Evolutionary conservation across 1,140 invertebrate species (phyloP), one percentile per base, ranked within the genome.

Genomic region (Lysiphlebus fabarum): DNA sequence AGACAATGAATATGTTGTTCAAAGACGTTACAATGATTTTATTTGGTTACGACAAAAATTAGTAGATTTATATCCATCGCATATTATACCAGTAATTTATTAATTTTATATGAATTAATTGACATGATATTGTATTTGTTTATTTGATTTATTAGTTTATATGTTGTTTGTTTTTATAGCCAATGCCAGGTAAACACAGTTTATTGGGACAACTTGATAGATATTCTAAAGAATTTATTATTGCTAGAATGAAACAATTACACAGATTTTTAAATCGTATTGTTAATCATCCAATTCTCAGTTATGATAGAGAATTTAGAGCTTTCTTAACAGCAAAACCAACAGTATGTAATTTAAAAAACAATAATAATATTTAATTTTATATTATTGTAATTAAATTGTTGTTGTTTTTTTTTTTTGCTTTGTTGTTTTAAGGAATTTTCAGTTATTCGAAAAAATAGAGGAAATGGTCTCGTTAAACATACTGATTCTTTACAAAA

Each of bases 1-100:
- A 44, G 82, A 85, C 61, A 82, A 77, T 53, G 88, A 90, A 66
- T 90, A 86, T 68, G 69, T 85, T 56, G 88, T 90, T 26, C 73
- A 87, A 38, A 77, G 88, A 61, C 78, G 88, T 55, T 90, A 90
- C 71, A 90, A 89, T 78, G 89, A 91, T 70, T 91, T 91, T 66
- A 73, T 87, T 50, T 90, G 88, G 88, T 65, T 90, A 4, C 74
- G 86, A 61, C 84, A 87, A 62, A 85, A 85, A 66, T 72, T 90
- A 37, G 80, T 87, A 41, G 86, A 87, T 63, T 76, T 71, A 5
- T 86, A 87, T 75, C 85, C 85, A 11, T 85, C 86, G 54, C 87
- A 86, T 68, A 82, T 90, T 55, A 82, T 90, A 60, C 87, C 88
- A 17, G 87, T 89, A 79, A 81, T 47, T 37, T 33, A n/a, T 37